A percentile compares a stretch with the other conserved stretches of the same genome.
phyloP scores from a whole-genome alignment of 2,113 vertebrate species.

The Zosterops pallidus region DNA sequence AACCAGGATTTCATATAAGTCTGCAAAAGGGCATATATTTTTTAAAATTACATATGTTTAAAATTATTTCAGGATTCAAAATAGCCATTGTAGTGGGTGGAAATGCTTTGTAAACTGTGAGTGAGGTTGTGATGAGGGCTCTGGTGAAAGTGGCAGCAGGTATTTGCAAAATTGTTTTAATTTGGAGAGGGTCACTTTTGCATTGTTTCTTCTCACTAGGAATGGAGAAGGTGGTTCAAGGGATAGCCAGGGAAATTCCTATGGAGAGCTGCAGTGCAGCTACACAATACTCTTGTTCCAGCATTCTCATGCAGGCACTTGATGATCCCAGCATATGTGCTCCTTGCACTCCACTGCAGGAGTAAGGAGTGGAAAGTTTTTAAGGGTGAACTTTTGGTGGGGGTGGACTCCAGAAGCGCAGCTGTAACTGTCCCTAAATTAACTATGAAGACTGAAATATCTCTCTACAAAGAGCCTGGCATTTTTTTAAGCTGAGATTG shows the following conservation, averaged over 20 bases:
- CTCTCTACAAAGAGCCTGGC: not conserved
- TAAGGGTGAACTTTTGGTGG: not conserved
- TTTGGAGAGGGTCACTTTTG: not conserved
- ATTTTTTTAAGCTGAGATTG: not conserved
- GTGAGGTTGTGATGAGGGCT: not conserved
- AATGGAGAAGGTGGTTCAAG: not conserved
- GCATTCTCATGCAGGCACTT: not conserved
- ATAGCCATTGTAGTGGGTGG: not conserved
- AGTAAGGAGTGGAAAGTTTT: not conserved
- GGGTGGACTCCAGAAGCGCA: not conserved
- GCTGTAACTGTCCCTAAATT: not conserved
- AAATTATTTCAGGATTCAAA: not conserved
- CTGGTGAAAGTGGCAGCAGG: not conserved
- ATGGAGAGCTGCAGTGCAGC: not conserved
- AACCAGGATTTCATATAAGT: not conserved
- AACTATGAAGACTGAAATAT: not conserved
- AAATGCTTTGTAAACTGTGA: not conserved
- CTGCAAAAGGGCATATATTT: not conserved
- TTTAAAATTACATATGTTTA: not conserved
- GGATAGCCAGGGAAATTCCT: not conserved
- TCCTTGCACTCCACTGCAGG: not conserved
- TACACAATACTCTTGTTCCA: not conserved
- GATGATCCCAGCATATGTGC: not conserved
- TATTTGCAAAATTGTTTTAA: not conserved
- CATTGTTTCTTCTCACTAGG: not conserved